phyloP scores from a whole-genome alignment of 2,888 invertebrate species.

The Carterocephalus palaemon region DNA sequence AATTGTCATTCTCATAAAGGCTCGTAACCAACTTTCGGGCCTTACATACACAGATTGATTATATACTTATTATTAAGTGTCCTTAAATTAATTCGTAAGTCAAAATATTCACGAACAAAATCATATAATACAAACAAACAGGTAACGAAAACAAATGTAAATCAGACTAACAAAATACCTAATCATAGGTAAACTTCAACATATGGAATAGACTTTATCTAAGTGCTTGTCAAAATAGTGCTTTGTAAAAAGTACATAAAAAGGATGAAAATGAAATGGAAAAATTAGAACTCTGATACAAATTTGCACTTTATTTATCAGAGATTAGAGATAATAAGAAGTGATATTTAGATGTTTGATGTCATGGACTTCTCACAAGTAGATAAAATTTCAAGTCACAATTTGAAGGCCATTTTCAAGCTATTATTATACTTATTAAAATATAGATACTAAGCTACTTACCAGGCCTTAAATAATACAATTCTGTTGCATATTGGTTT shows the following conservation, averaged over 20 bases:
- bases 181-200: slow-evolving; percentile 57
- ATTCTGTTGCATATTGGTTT: neutral
- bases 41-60: neutral
- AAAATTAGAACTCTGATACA: slow-evolving; percentile 26
- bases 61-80: slow-evolving; percentile 1
- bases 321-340: neutral
- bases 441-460: slow-evolving; percentile 10
- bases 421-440: slow-evolving; percentile 9
- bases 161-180: slow-evolving; percentile 68
- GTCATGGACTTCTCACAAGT: slow-evolving; percentile 16
- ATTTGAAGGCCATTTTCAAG: slow-evolving; percentile 15
- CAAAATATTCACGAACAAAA: slow-evolving; percentile 37
- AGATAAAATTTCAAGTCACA: slow-evolving; percentile 7
- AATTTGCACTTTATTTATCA: neutral
- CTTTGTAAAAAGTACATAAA: slow-evolving; percentile 40
- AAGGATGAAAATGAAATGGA: slow-evolving; percentile 27
- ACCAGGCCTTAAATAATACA: slow-evolving; percentile 14
- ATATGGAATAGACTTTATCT: slow-evolving; percentile 48
- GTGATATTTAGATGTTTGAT: slow-evolving; percentile 1
- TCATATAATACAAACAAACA: slow-evolving; percentile 57
- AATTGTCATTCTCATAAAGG: too few relatives aligned
- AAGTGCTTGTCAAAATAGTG: slow-evolving; percentile 63
- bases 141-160: slow-evolving; percentile 59
- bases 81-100: slow-evolving; percentile 18
- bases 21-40: slow-evolving; percentile 12